Percentiles rank a stretch among this genome's conserved stretches.
These are phyloP conservation scores for Neolamprologus ventralis DNA, from an alignment of 2,113 vertebrate species.

Conservation along the genomic window DNA sequence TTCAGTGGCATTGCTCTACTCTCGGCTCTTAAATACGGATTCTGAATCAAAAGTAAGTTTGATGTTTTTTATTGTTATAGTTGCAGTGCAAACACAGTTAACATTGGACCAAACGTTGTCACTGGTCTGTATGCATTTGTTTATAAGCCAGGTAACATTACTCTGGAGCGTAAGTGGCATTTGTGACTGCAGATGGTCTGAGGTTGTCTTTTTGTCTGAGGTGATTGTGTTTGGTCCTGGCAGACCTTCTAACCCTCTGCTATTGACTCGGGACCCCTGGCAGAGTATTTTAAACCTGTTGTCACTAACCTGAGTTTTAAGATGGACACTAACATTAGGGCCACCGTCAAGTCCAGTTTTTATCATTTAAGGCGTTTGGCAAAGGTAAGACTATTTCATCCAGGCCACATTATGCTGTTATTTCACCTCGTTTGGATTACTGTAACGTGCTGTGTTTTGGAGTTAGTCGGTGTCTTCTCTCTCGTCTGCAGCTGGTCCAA, in stretches of 20 bases:
- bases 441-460: fast-evolving
- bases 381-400: not conserved
- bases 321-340: fast-evolving
- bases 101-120: not conserved
- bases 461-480: not conserved
- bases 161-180: not conserved
- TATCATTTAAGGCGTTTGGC: not conserved
- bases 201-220: not conserved
- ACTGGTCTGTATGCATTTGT: not conserved
- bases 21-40: fast-evolving
- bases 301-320: not conserved
- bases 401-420: fast-evolving
- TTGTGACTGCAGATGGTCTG: fast-evolving
- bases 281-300: not conserved
- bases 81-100: not conserved
- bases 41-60: not conserved
- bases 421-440: not conserved
- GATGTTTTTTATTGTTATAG: not conserved
- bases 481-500: not conserved
- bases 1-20: fast-evolving
- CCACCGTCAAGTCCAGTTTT: fast-evolving
- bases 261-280: not conserved
- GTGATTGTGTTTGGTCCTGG: not conserved
- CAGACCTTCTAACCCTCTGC: not conserved
- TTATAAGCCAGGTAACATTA: fast-evolving